phyloP scores from a whole-genome alignment of 2,113 vertebrate genomes.

The Perca flavescens region DNA sequence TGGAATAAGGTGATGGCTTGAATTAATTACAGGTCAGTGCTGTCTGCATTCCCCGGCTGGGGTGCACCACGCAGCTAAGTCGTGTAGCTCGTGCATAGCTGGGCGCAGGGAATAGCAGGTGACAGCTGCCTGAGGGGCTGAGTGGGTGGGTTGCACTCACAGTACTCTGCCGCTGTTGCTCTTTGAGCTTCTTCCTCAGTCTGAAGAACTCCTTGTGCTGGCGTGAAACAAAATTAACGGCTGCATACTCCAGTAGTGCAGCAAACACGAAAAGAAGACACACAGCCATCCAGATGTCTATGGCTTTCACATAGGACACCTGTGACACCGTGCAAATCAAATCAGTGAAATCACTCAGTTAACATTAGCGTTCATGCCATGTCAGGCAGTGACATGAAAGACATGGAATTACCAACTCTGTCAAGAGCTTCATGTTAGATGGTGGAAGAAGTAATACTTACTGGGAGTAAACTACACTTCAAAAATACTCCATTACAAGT shows the following conservation, averaged over 20 bases:
- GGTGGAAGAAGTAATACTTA: not conserved
- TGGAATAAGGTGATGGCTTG: conserved; percentile 57
- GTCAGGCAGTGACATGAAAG: not conserved
- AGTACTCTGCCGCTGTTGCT: conserved; percentile 83
- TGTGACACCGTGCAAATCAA: conserved; percentile 58
- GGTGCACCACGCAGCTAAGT: conserved; percentile 63
- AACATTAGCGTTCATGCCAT: not conserved
- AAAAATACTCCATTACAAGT: not conserved
- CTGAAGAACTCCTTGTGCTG: conserved; percentile 95
- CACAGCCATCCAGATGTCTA: conserved; percentile 98
- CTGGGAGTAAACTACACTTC: not conserved
- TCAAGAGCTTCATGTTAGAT: not conserved
- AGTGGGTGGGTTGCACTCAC: conserved; percentile 83
- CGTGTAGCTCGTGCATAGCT: conserved; percentile 56
- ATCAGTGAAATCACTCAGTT: not conserved
- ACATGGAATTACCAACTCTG: not conserved
- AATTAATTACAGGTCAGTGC: conserved; percentile 77
- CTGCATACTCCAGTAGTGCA: conserved; percentile 92
- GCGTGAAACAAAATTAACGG: conserved; percentile 95
- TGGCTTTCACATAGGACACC: conserved; percentile 97
- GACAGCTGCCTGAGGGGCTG: conserved; percentile 72
- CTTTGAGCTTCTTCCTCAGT: conserved; percentile 87
- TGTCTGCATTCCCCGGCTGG: conserved; percentile 39
- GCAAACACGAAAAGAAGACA: conserved; percentile 96
- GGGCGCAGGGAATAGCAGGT: conserved; percentile 69